Base-by-base conservation (phyloP, 2,113 vertebrate genomes). In the Cervus canadensis region DNA sequence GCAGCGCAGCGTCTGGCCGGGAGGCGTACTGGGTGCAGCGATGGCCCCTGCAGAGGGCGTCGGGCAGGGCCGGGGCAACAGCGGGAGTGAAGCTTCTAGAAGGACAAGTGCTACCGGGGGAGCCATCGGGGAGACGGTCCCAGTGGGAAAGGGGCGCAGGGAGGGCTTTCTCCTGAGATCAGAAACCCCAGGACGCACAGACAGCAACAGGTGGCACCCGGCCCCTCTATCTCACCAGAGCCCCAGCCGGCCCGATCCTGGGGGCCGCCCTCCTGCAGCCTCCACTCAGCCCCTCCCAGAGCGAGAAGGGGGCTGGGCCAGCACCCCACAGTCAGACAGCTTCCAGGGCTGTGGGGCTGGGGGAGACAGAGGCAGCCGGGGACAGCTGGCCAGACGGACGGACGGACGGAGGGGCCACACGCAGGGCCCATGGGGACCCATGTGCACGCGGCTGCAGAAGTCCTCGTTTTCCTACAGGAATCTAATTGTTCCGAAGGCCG, bases 391-490 rank as follows among this genome's bases (percentile, higher is more conserved):
- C 2, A 11, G 36, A 30, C 19, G 43, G 7, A 3, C 2, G 2
- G 7, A 5, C 2, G 2, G 7, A 5, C 1, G 2, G 30, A 45
- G n/a, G 89, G 52, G 2, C 57, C 13, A 28, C 3, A 14, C 57
- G 52, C 85, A 60, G 60, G 84, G 79, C 40, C 23, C 54, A 7
- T 40, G 28, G 28, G 1, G 98, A 78, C 95, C 67, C 85, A 78
- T 94, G 92, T 98, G 98, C 98, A 97, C 97, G 0, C 97, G 98
- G 96, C 98, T 92, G 97, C 97, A 64, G 98, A 98, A 98, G 97
- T 98, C 98, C 98, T 98, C 40, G 88, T 97, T 97, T 97, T 98
- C 95, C 98, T 98, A 98, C 96, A 87, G 95, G 98, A 98, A 98
- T 6, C 97, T 98, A 98, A 97, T 91, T 96, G 92, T 98, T 98